Evolutionary conservation across 2,797 vertebrate species (phyloP).

Genomic region (Dicrostonyx torquatus): DNA sequence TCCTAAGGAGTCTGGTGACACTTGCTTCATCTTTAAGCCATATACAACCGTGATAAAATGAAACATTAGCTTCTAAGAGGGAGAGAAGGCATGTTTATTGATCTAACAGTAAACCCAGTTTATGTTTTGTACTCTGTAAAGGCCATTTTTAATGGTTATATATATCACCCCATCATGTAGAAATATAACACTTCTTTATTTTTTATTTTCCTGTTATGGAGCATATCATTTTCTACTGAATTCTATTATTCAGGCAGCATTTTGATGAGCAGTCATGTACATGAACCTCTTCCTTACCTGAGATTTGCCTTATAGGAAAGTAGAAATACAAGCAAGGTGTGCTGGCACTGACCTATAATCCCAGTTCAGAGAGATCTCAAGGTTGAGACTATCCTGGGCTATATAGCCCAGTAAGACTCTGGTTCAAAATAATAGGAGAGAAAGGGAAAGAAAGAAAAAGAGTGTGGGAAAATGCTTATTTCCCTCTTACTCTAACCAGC

Average conservation of each 20-base stretch:
- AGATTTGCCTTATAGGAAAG: background rate
- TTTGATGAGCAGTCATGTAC: background rate
- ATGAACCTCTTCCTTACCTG: background rate
- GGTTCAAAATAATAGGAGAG: background rate
- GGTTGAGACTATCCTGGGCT: background rate
- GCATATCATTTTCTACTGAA: background rate
- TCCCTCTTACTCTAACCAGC: background rate
- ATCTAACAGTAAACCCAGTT: background rate
- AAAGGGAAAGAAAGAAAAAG: background rate
- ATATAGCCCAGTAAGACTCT: background rate
- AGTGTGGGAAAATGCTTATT: background rate
- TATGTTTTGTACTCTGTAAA: conserved; percentile 37
- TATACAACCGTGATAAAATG: conserved; percentile 17
- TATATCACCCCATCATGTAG: background rate
- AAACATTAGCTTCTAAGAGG: background rate
- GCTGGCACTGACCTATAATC: background rate
- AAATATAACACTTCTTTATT: background rate
- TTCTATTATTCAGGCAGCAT: background rate
- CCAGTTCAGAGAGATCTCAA: background rate
- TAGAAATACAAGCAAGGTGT: background rate
- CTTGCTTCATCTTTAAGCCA: background rate
- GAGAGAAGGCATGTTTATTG: background rate
- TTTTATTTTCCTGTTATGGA: background rate
- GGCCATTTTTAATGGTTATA: conserved; percentile 1
- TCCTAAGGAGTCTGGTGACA: background rate